Conservation (phyloP, 2,797 vertebrate genomes). For the Podarcis lilfordi region DNA sequence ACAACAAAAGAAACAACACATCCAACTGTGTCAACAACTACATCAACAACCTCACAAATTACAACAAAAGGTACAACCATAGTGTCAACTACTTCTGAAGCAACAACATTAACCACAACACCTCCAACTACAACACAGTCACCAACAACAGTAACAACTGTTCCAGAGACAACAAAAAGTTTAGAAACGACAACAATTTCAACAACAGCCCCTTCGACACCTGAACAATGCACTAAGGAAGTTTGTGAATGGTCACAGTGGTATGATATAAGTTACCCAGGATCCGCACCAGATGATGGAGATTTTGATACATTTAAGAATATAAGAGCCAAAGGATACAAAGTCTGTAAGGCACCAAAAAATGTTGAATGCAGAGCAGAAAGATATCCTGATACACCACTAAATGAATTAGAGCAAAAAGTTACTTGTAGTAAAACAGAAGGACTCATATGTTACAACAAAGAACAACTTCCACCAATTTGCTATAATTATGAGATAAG, state of each 20-base stretch:
- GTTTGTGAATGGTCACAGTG: conserved; percentile 75
- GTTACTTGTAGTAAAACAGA: conserved; percentile 64
- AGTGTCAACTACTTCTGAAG: neutral
- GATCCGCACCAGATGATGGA: conserved; percentile 52
- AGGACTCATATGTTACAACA: conserved; percentile 75
- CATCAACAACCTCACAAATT: neutral
- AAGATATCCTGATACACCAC: conserved; percentile 59
- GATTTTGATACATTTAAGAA: conserved; percentile 78
- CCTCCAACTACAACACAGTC: neutral
- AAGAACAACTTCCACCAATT: conserved; percentile 73
- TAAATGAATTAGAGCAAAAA: conserved; percentile 60
- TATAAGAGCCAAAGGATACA: conserved; percentile 54
- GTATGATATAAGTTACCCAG: conserved; percentile 74
- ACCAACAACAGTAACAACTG: neutral
- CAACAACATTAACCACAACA: neutral
- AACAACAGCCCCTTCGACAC: neutral
- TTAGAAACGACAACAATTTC: conserved; percentile 19
- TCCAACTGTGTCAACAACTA: neutral
- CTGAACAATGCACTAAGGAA: conserved; percentile 37
- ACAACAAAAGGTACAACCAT: neutral
- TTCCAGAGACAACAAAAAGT: accelerated
- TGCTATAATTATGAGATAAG: conserved; percentile 77
- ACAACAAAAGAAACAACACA: neutral
- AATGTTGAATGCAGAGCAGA: conserved; percentile 75
- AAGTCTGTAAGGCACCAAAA: conserved; percentile 65